These are phyloP conservation scores for Polydrusus cervinus DNA, from an alignment of 2,888 invertebrate species.

Conservation along the genomic window DNA sequence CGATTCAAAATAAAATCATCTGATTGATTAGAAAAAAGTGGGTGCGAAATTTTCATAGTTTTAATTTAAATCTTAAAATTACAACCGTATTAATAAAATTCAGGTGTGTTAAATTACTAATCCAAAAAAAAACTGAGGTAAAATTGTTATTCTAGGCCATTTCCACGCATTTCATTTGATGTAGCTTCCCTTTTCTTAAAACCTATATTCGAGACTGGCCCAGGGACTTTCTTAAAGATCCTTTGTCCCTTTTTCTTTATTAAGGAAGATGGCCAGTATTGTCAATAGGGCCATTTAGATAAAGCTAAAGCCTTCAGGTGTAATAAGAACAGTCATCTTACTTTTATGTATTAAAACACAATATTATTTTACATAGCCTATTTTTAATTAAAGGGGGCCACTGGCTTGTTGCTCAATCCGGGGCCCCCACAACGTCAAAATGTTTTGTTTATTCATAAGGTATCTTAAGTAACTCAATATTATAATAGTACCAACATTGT, in stretches of 20 bases:
- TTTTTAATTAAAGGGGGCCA: too few relatives aligned
- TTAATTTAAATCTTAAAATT: too few relatives aligned
- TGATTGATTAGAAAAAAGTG: too few relatives aligned
- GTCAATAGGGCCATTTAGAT: background rate
- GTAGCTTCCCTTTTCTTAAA: slow-evolving; percentile 16
- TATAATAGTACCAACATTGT: too few relatives aligned
- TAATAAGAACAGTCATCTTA: background rate
- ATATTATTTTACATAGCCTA: too few relatives aligned
- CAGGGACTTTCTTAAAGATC: background rate
- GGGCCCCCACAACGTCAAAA: too few relatives aligned
- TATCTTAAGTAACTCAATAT: too few relatives aligned
- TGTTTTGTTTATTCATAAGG: too few relatives aligned
- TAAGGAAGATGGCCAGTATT: background rate
- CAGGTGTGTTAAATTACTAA: background rate
- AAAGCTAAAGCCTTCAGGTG: background rate
- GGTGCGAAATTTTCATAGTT: too few relatives aligned
- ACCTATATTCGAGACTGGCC: background rate
- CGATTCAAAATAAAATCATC: too few relatives aligned
- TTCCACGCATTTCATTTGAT: slow-evolving; percentile 6
- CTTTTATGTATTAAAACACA: background rate
- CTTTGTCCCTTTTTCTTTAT: slow-evolving; percentile 10
- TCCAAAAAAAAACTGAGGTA: background rate
- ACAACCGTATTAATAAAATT: background rate
- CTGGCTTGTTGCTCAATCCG: too few relatives aligned
- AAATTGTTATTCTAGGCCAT: slow-evolving; percentile 4